A percentile compares a stretch with the other conserved stretches of the same genome.
Evolutionary conservation across 92 coral and sea anemone species (phyloP).

Genomic region (Scolanthus callimorphus): DNA sequence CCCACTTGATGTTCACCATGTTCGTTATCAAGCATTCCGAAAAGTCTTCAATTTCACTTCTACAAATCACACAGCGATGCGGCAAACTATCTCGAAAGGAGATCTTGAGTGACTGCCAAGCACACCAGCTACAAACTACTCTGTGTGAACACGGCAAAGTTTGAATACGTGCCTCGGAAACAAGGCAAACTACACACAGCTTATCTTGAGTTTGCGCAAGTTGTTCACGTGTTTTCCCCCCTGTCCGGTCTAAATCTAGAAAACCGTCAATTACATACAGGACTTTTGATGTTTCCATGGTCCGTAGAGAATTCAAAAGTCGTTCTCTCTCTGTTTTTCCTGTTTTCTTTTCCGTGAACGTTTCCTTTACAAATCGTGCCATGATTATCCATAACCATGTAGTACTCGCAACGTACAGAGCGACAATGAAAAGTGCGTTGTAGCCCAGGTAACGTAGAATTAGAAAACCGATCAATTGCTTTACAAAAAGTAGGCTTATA

Average conservation of each 20-base stretch:
- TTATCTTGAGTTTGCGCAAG: slow-evolving; percentile 22
- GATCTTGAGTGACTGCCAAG: slow-evolving; percentile 85
- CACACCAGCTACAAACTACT: slow-evolving; percentile 92
- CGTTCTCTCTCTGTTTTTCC: slow-evolving; percentile 40
- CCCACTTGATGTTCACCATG: slow-evolving; percentile 76
- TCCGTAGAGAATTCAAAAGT: slow-evolving; percentile 68
- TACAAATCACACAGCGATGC: slow-evolving; percentile 91
- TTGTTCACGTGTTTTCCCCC: slow-evolving; percentile 16
- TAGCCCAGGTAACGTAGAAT: slow-evolving; percentile 43
- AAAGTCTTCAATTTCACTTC: slow-evolving; percentile 81
- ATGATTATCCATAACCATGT: slow-evolving; percentile 37
- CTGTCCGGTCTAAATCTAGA: slow-evolving; percentile 69
- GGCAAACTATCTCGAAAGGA: slow-evolving; percentile 53
- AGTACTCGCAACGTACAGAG: slow-evolving; percentile 30
- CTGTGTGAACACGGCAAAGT: slow-evolving; percentile 84
- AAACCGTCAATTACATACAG: slow-evolving; percentile 87
- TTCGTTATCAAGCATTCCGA: slow-evolving; percentile 81
- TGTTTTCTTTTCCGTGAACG: slow-evolving; percentile 6
- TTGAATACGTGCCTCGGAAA: slow-evolving; percentile 73
- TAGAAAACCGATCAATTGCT: slow-evolving; percentile 46
- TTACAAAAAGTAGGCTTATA: slow-evolving; percentile 36
- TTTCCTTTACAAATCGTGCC: slow-evolving; percentile 31
- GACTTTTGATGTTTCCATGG: slow-evolving; percentile 77
- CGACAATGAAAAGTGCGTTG: slow-evolving; percentile 22
- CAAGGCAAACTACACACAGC: slow-evolving; percentile 83